Evolutionary conservation across 2,113 vertebrate genomes (phyloP).

Genomic region (Chaetorhynchus papuensis): DNA sequence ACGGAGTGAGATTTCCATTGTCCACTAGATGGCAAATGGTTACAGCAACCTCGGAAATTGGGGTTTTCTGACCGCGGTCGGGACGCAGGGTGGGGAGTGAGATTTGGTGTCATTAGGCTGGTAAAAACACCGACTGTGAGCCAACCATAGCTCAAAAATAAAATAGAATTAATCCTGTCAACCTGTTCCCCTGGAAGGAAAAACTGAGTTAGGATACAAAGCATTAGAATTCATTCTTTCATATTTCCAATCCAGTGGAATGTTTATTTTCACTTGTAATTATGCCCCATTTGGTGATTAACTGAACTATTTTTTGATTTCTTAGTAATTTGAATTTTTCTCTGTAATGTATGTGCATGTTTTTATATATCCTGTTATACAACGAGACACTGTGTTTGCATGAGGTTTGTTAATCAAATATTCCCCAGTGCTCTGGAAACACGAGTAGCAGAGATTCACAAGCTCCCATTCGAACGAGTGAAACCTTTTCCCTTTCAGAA

Average conservation of each 20-base stretch:
- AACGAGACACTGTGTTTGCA: not conserved
- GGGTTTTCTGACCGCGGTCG: rapidly evolving
- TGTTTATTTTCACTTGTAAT: not conserved
- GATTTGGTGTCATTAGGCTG: not conserved
- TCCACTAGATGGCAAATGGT: slow-evolving; percentile 45
- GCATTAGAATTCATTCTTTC: not conserved
- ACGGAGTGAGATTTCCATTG: rapidly evolving
- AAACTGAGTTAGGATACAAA: not conserved
- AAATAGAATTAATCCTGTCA: not conserved
- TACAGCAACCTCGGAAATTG: not conserved
- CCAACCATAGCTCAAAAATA: not conserved
- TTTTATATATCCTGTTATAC: not conserved
- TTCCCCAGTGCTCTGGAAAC: not conserved
- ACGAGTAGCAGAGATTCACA: not conserved
- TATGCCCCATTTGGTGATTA: not conserved
- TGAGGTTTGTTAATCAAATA: not conserved
- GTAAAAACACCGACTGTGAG: not conserved
- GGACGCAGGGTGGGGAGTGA: not conserved
- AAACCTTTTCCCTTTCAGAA: not conserved
- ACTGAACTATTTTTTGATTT: not conserved
- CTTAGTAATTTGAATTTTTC: not conserved
- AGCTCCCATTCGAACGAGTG: not conserved
- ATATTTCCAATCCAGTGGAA: not conserved
- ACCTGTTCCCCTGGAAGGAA: not conserved
- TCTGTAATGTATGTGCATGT: too few species aligned